Conservation (phyloP, 1,140 invertebrate species). For the Proctacanthus coquilletti region DNA sequence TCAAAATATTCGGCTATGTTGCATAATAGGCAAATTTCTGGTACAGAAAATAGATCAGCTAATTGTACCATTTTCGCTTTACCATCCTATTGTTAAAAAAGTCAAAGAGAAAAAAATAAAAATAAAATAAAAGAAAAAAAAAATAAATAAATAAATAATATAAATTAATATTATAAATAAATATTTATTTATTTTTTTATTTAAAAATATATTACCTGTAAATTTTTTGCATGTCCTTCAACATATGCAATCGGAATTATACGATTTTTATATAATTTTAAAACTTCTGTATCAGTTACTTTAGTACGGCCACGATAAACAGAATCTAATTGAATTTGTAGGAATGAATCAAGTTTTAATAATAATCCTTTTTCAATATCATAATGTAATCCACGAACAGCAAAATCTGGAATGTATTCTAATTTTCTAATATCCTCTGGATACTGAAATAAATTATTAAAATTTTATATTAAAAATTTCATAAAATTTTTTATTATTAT, state of each 20-base stretch:
- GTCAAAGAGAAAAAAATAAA: conserved; percentile 22
- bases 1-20: conserved; percentile 90
- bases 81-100: too few relatives aligned
- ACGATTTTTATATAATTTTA: conserved; percentile 71
- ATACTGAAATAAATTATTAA: conserved; percentile 53
- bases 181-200: too few relatives aligned
- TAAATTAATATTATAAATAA: too few relatives aligned
- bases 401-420: conserved; percentile 79
- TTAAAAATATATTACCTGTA: conserved; percentile 11
- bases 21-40: conserved; percentile 85
- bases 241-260: conserved; percentile 71
- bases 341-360: conserved; percentile 88
- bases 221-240: conserved; percentile 43
- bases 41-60: conserved; percentile 93
- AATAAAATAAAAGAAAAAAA: conserved; percentile 6
- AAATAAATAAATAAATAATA: conserved; percentile 4
- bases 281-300: conserved; percentile 71
- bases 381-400: conserved; percentile 87
- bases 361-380: conserved; percentile 92
- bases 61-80: conserved; percentile 82
- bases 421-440: conserved; percentile 67
- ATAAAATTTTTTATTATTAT: conserved; percentile 1
- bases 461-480: conserved; percentile 16
- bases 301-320: conserved; percentile 79
- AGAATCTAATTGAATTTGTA: conserved; percentile 89